phyloP scores from a whole-genome alignment of 2,888 invertebrate species.

The Pogonocherus hispidulus region DNA sequence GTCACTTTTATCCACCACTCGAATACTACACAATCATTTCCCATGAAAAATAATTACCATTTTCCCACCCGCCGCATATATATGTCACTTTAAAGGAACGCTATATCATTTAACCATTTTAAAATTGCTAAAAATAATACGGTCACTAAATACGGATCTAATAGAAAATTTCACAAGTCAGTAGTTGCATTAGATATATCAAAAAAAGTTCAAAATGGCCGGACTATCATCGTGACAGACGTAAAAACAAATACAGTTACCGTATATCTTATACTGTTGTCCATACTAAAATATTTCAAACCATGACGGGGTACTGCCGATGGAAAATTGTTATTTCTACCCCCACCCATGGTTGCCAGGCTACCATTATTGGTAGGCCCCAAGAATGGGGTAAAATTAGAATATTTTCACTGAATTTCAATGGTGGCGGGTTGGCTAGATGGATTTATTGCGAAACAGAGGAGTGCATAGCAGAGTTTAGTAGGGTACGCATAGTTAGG shows the following conservation, averaged over 20 bases:
- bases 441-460: background rate
- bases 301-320: background rate
- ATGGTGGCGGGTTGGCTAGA: background rate
- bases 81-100: no score
- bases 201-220: no score
- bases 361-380: conserved; percentile 37
- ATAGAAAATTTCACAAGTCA: background rate
- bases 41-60: no score
- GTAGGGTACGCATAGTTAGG: no score
- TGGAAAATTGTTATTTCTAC: conserved; percentile 33
- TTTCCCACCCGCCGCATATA: background rate
- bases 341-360: conserved; percentile 42
- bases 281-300: conserved; percentile 3
- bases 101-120: no score
- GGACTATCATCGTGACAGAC: background rate
- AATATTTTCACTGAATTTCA: conserved; percentile 37
- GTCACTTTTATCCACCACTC: background rate
- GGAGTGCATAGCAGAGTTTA: no score
- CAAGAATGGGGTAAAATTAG: conserved; percentile 42
- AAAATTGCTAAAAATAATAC: no score
- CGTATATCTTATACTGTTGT: conserved; percentile 3
- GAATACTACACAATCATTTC: background rate
- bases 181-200: no score
- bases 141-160: no score
- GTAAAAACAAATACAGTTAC: conserved; percentile 2